phyloP scores from a whole-genome alignment of 2,797 vertebrate genomes.

The Petrocephalus sullivani region DNA sequence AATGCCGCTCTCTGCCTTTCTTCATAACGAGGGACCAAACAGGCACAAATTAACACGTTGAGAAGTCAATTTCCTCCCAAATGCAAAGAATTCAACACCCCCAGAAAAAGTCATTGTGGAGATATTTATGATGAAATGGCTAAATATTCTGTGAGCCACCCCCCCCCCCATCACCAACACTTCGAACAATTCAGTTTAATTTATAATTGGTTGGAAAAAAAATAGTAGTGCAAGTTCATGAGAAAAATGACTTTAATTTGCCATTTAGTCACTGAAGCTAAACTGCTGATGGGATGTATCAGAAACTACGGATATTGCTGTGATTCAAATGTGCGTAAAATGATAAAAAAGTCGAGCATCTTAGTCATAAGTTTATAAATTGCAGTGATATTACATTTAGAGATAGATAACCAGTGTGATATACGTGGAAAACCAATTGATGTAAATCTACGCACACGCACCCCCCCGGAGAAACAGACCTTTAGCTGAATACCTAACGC shows the following conservation, averaged over 20 bases:
- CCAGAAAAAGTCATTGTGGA: background rate
- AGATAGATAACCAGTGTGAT: background rate
- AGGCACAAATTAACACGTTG: background rate
- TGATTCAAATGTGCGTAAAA: background rate
- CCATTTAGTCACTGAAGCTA: conserved; percentile 3
- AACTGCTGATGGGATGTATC: background rate
- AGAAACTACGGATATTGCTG: background rate
- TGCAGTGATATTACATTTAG: background rate
- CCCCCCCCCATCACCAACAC: background rate
- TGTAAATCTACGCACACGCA: background rate
- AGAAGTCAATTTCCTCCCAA: background rate
- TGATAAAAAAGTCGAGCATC: background rate
- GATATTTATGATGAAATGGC: background rate
- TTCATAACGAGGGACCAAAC: background rate
- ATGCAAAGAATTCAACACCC: background rate
- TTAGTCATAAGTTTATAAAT: conserved; percentile 3
- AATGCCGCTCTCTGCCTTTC: background rate
- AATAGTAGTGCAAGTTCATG: background rate
- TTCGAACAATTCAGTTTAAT: background rate
- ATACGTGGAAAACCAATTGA: background rate
- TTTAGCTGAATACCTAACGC: background rate
- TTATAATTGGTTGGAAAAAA: background rate
- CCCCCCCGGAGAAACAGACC: background rate
- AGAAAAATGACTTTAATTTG: conserved; percentile 3
- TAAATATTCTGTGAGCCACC: background rate